phyloP scores from a whole-genome alignment of 2,888 invertebrate genomes.

The Sarcophaga variegata region DNA sequence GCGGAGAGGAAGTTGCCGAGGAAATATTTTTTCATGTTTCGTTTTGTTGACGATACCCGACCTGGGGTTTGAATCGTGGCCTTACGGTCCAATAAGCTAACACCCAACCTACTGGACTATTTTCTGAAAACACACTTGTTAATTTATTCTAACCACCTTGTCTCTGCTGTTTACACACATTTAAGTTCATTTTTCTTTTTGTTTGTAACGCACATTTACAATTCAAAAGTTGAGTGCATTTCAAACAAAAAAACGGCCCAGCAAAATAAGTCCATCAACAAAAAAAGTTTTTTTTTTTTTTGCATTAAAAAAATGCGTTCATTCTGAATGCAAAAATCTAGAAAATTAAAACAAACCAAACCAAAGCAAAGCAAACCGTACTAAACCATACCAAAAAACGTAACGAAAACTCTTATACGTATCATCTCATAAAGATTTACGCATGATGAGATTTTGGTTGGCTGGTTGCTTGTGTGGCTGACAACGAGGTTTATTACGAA shows the following conservation, averaged over 20 bases:
- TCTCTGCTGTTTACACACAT: neutral
- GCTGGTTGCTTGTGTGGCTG: conserved; percentile 71
- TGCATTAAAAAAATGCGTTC: conserved; percentile 62
- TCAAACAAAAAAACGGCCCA: conserved; percentile 77
- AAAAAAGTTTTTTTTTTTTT: conserved; percentile 1
- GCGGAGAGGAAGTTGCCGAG: too few relatives aligned
- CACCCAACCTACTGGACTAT: too few relatives aligned
- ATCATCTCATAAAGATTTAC: conserved; percentile 73
- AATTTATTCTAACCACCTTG: neutral
- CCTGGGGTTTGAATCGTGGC: too few relatives aligned
- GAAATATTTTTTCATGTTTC: too few relatives aligned
- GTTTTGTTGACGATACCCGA: too few relatives aligned
- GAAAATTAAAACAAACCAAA: conserved; percentile 81
- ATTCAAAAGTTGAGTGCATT: conserved; percentile 81
- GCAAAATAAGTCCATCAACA: conserved; percentile 49
- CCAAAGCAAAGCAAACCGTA: conserved; percentile 80
- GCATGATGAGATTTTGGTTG: conserved; percentile 80
- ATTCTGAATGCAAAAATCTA: conserved; percentile 74
- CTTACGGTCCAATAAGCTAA: too few relatives aligned
- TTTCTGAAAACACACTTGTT: neutral
- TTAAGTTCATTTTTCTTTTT: neutral
- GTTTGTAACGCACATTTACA: conserved; percentile 75
- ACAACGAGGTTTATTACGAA: conserved; percentile 64
- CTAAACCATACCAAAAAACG: conserved; percentile 79
- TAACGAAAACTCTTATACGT: conserved; percentile 77